Evolutionary conservation across 2,797 vertebrate genomes (phyloP).

Genomic region (Anableps anableps): DNA sequence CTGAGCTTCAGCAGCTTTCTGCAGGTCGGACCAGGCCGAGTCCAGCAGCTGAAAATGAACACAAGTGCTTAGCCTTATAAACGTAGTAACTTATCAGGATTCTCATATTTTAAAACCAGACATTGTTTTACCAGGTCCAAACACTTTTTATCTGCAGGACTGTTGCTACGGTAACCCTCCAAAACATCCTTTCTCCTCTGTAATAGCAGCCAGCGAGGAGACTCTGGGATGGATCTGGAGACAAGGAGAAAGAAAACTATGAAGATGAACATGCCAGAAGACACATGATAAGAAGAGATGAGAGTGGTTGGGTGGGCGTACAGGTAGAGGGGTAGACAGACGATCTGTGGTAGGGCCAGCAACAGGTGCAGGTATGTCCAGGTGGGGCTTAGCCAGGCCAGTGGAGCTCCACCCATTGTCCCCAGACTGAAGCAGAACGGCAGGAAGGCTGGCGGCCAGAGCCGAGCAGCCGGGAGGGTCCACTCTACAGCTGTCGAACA

Average conservation of each 20-base stretch:
- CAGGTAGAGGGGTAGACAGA: constrained; percentile 77
- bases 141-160: constrained; percentile 62
- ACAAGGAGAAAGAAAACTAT: not conserved
- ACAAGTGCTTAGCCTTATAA: not conserved
- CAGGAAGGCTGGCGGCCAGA: constrained; percentile 76
- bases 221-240: constrained; percentile 76
- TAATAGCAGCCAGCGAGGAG: constrained; percentile 75
- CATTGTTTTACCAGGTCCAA: constrained; percentile 65
- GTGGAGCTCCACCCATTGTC: constrained; percentile 71
- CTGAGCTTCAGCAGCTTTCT: constrained; percentile 32
- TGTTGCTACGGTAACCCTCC: constrained; percentile 69
- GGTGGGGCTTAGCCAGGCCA: constrained; percentile 69
- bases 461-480: constrained; percentile 64
- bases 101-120: not conserved
- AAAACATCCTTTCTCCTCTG: constrained; percentile 61
- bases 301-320: constrained; percentile 40
- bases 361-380: constrained; percentile 74
- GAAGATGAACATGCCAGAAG: not conserved
- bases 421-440: constrained; percentile 80
- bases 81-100: not conserved
- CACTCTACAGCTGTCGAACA: constrained; percentile 76
- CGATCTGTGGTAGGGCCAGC: constrained; percentile 74
- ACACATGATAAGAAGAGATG: too few species aligned
- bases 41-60: constrained; percentile 56
- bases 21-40: constrained; percentile 42